These are phyloP conservation scores for Ondatra zibethicus DNA, from an alignment of 2,113 vertebrate species.

Conservation along the genomic window DNA sequence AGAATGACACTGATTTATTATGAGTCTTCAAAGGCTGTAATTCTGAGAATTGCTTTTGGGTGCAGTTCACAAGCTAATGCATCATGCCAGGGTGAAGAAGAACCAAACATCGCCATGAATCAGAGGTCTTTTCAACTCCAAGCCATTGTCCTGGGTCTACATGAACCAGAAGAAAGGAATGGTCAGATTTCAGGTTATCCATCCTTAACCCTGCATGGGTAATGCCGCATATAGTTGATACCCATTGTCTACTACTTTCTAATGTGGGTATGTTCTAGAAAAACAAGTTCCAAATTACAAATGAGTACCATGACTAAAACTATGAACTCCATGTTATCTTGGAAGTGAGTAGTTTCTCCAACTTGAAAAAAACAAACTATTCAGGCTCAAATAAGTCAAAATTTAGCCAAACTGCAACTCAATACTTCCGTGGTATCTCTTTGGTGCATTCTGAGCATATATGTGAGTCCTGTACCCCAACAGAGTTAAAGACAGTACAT, in stretches of 20 bases:
- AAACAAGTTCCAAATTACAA: not conserved
- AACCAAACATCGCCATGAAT: not conserved
- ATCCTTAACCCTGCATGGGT: not conserved
- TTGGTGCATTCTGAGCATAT: not conserved
- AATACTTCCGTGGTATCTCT: slow-evolving; percentile 1
- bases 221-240: not conserved
- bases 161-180: not conserved
- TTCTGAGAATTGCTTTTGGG: slow-evolving; percentile 68
- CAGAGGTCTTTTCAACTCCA: slow-evolving; percentile 7
- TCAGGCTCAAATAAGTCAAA: not conserved
- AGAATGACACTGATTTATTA: slow-evolving; percentile 74
- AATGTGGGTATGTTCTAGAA: not conserved
- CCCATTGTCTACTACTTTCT: not conserved
- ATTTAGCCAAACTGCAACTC: not conserved
- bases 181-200: not conserved
- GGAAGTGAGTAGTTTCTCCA: slow-evolving; percentile 12
- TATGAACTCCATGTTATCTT: not conserved
- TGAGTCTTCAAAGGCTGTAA: slow-evolving; percentile 60
- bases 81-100: not conserved
- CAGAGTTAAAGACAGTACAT: not conserved
- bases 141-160: not conserved
- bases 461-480: not conserved
- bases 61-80: slow-evolving; percentile 27
- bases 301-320: not conserved
- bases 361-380: not conserved